Conservation (phyloP, 2,888 invertebrate species). For the Trypoxylon attenuatum region DNA sequence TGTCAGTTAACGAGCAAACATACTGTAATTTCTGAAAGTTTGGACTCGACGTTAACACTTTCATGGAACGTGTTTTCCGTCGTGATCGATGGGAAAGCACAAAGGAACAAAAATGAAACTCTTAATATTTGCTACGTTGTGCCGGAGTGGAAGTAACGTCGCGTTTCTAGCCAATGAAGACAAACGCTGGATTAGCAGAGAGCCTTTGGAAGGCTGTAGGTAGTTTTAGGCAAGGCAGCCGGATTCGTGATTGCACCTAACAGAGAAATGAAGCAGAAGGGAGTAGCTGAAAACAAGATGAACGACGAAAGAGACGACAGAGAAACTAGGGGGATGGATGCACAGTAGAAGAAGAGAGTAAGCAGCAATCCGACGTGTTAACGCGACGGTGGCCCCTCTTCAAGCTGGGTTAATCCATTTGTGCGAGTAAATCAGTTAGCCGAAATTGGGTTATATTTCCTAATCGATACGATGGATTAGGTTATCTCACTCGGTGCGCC, state of each 20-base stretch:
- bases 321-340: slow-evolving; percentile 12
- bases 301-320: slow-evolving; percentile 37
- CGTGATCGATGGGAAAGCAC: no score
- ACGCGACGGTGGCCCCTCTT: slow-evolving; percentile 39
- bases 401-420: slow-evolving; percentile 61
- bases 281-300: slow-evolving; percentile 52
- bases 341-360: slow-evolving; percentile 48
- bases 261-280: slow-evolving; percentile 58
- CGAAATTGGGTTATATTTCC: slow-evolving; percentile 65
- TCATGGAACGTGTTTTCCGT: no score
- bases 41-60: no score
- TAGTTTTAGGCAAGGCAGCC: slow-evolving; percentile 43
- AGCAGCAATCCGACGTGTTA: slow-evolving; percentile 52
- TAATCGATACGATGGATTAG: slow-evolving; percentile 65
- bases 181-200: slow-evolving; percentile 47
- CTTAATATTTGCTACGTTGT: slow-evolving; percentile 18
- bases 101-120: no score
- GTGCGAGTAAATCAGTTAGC: slow-evolving; percentile 61
- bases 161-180: slow-evolving; percentile 43
- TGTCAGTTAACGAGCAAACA: no score
- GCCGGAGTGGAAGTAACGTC: slow-evolving; percentile 14
- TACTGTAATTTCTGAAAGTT: no score
- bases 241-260: slow-evolving; percentile 60
- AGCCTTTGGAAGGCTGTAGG: slow-evolving; percentile 44
- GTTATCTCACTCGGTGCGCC: slow-evolving; percentile 42